Evolutionary conservation across 2,888 invertebrate genomes (phyloP).

Genomic region (Drosophila mimica): DNA sequence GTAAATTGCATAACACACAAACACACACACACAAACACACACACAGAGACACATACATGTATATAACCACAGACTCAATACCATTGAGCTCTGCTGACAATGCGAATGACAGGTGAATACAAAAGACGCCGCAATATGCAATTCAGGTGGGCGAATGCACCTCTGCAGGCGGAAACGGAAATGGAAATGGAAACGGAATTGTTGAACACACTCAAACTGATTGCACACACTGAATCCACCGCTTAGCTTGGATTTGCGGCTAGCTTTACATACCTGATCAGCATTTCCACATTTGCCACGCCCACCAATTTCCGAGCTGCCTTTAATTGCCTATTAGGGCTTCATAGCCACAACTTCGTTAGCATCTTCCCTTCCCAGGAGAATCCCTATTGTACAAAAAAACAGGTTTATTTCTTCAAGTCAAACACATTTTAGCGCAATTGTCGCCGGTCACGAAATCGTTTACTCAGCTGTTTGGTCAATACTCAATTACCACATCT

Average conservation of each 20-base stretch:
- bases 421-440: slow-evolving; percentile 49
- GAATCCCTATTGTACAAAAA: not conserved
- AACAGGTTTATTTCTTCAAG: slow-evolving; percentile 19
- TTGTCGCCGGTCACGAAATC: slow-evolving; percentile 69
- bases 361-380: not conserved
- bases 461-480: slow-evolving; percentile 68
- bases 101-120: slow-evolving; percentile 53
- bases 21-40: not conserved
- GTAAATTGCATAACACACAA: slow-evolving; percentile 36
- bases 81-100: slow-evolving; percentile 66
- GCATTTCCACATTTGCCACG: slow-evolving; percentile 14
- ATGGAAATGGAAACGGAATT: slow-evolving; percentile 50
- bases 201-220: slow-evolving; percentile 71
- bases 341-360: slow-evolving; percentile 16
- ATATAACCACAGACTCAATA: not conserved
- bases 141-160: slow-evolving; percentile 39
- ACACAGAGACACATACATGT: not conserved
- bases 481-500: slow-evolving; percentile 62
- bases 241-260: slow-evolving; percentile 65
- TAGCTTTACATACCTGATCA: slow-evolving; percentile 36
- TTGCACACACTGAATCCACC: slow-evolving; percentile 56
- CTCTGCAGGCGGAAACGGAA: slow-evolving; percentile 25
- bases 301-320: not conserved
- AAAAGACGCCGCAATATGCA: slow-evolving; percentile 49
- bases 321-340: slow-evolving; percentile 63